phyloP scores from a whole-genome alignment of 2,797 vertebrate species.

The Gastrophryne carolinensis region DNA sequence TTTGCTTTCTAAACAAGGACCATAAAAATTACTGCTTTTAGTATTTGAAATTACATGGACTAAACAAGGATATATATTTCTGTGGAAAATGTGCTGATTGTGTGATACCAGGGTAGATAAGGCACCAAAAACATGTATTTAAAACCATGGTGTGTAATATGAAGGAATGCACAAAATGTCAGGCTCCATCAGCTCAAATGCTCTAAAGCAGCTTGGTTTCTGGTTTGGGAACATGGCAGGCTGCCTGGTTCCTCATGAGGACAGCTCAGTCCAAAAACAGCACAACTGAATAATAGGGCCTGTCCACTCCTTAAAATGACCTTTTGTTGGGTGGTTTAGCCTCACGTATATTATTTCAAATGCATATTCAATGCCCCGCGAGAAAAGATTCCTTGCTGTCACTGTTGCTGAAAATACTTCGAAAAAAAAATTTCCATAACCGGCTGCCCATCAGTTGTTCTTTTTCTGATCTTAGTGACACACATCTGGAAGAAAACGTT shows the following conservation, averaged over 20 bases:
- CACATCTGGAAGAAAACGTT: too few relatives aligned
- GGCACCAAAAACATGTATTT: slow-evolving; percentile 12
- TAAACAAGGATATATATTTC: slow-evolving; percentile 12
- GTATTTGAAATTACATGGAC: slow-evolving; percentile 11
- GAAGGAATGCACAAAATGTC: slow-evolving; percentile 27
- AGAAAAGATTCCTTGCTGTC: background rate
- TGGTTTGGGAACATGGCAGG: slow-evolving; percentile 12
- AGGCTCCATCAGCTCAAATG: slow-evolving; percentile 16
- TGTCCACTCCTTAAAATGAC: slow-evolving; percentile 37
- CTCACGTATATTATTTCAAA: slow-evolving; percentile 14
- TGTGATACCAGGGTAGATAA: slow-evolving; percentile 23
- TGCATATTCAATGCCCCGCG: background rate
- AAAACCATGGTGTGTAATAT: slow-evolving; percentile 18
- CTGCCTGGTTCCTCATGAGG: slow-evolving; percentile 1
- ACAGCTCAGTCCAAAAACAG: slow-evolving; percentile 28
- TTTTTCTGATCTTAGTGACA: background rate
- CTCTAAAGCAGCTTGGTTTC: slow-evolving; percentile 23
- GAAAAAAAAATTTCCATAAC: too few relatives aligned
- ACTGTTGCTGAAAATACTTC: background rate
- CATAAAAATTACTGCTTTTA: background rate
- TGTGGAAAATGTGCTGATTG: slow-evolving; percentile 39
- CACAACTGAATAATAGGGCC: slow-evolving; percentile 14
- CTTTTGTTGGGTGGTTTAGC: slow-evolving; percentile 12
- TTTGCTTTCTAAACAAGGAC: slow-evolving; percentile 18
- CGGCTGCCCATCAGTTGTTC: background rate